These are phyloP conservation scores for Cataglyphis rosenhaueri DNA, from an alignment of 2,888 invertebrate genomes.

Conservation along the genomic window DNA sequence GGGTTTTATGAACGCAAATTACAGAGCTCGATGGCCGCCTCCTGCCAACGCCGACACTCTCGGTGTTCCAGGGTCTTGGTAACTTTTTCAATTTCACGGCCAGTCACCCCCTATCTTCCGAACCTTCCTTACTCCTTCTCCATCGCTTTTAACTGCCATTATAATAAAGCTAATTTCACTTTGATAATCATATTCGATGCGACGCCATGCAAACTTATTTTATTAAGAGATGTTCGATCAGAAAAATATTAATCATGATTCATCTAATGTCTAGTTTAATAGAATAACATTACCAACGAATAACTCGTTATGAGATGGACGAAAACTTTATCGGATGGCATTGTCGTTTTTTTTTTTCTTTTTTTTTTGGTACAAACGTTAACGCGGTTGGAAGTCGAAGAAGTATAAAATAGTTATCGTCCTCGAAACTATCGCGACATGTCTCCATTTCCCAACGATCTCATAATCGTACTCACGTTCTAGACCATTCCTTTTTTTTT, in stretches of 20 bases:
- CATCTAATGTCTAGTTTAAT: neutral
- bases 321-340: conserved; percentile 10
- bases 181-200: neutral
- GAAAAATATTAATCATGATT: neutral
- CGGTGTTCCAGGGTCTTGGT: conserved; percentile 72
- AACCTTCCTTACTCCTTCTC: neutral
- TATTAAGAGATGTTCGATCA: neutral
- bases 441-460: conserved; percentile 73
- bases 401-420: conserved; percentile 77
- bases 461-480: conserved; percentile 64
- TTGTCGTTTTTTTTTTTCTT: conserved; percentile 12
- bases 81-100: conserved; percentile 79
- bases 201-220: neutral
- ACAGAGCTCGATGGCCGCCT: conserved; percentile 83
- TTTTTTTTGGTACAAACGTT: conserved; percentile 66
- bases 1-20: conserved; percentile 85
- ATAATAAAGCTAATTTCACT: conserved; percentile 22
- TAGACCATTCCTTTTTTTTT: conserved; percentile 48
- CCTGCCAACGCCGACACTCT: conserved; percentile 80
- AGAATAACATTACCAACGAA: neutral
- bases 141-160: neutral
- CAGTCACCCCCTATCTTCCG: conserved; percentile 51
- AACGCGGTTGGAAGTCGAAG: conserved; percentile 69
- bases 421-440: conserved; percentile 70
- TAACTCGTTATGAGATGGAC: neutral